Conservation (phyloP, 2,888 invertebrate genomes). For the Synergus umbraculus region DNA sequence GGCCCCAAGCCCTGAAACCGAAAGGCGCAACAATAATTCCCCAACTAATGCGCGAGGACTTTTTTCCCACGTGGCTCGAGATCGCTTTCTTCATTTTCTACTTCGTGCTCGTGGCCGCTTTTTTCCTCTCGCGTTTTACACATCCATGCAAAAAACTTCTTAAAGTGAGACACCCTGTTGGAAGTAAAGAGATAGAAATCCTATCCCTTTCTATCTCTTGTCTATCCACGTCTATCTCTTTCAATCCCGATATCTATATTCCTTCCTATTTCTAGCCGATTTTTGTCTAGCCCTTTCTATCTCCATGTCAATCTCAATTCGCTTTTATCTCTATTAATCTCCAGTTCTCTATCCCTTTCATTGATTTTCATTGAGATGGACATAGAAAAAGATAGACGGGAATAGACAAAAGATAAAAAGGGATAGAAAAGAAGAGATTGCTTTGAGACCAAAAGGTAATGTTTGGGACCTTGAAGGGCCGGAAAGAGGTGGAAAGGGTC, state of each 20-base stretch:
- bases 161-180: background rate
- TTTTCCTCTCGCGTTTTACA: background rate
- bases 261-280: no score
- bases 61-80: constrained; percentile 21
- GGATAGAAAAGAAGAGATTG: constrained; percentile 21
- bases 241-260: no score
- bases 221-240: no score
- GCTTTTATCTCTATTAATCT: no score
- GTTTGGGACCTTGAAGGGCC: constrained; percentile 38
- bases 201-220: no score
- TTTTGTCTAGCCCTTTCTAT: no score
- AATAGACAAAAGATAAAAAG: no score
- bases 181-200: no score
- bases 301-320: no score
- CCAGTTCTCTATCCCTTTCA: no score
- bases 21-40: constrained; percentile 14
- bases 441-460: constrained; percentile 2
- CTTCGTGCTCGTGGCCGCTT: constrained; percentile 8
- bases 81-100: constrained; percentile 18
- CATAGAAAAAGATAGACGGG: no score
- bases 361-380: no score
- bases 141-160: background rate
- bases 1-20: constrained; percentile 24
- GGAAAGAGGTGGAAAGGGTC: constrained; percentile 42
- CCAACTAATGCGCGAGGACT: constrained; percentile 15